Evolutionary conservation across 1,140 invertebrate genomes (phyloP), one percentile per base, ranked within the genome.

Genomic region (Delia radicum): DNA sequence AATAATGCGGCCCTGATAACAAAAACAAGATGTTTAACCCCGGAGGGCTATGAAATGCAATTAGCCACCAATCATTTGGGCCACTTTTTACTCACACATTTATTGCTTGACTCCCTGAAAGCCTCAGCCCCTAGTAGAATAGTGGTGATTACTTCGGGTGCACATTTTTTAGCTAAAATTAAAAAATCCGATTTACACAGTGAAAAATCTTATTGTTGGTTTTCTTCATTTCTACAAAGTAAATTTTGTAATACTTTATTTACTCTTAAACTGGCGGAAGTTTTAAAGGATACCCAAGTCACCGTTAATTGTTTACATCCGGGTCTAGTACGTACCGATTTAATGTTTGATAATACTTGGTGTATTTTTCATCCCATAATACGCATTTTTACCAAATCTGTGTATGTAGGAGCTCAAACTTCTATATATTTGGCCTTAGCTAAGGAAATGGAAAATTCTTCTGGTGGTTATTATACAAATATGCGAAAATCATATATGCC

Each of bases 1-100:
- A 96, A 97, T 85, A 98, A 97, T 88, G 95, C 94, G 13, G 94
- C 91, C 2, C 90, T 94, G 15, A 94, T 94, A 93, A 88, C 91
- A 79, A 91, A 92, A 73, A 91, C 91, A 5, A 88, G 88, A 8
- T 77, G 80, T 55, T 81, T 89, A 74, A 96, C 95, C 0, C 87
- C 90, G 78, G 95, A 97, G 82, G 94, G 94, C 29, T 93, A 96
- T 80, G 95, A 98, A 87, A 90, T 91, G 79, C 93, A 95, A 78
- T 87, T 96, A 13, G 95, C 94, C 27, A 93, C 95, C 8, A 97
- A 98, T 89, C 92, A 96, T 63, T 75, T 77, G 74, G 74, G 95
- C 15, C 95, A 96, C 82, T 98, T 97, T 87, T 88, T 95, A n/a
- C 87, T 96, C 13, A 96, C 96, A 1, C 91, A 94, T 87, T 88